A percentile compares a stretch with the other conserved stretches of the same genome.
Conservation (phyloP, 2,113 vertebrate species). For the Procavia capensis region DNA sequence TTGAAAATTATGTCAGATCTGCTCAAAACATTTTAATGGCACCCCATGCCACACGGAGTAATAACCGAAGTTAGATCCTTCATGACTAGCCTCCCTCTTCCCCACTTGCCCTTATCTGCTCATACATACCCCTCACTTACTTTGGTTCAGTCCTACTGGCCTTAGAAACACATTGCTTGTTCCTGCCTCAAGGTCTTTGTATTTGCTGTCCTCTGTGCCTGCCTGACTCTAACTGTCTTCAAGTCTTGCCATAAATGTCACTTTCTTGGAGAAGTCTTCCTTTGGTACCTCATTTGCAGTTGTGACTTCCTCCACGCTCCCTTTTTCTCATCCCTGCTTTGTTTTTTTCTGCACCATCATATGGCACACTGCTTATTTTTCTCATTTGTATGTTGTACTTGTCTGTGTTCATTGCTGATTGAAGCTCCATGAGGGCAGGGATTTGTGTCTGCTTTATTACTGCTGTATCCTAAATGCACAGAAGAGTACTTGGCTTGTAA, state of each 20-base stretch:
- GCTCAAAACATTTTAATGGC: not conserved
- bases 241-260: not conserved
- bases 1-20: conserved; percentile 6
- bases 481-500: not conserved
- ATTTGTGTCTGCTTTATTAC: not conserved
- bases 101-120: not conserved
- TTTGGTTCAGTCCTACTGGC: not conserved
- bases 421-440: not conserved
- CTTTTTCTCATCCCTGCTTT: not conserved
- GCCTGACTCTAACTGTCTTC: not conserved
- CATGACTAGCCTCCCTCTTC: not conserved
- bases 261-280: not conserved
- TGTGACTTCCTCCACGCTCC: not conserved
- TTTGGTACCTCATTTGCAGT: not conserved
- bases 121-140: not conserved
- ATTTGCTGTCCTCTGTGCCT: not conserved
- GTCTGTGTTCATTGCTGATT: not conserved
- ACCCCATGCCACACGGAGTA: not conserved
- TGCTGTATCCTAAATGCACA: not conserved
- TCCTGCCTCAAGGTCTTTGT: not conserved
- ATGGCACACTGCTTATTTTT: not conserved
- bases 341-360: not conserved
- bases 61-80: not conserved
- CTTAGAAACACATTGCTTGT: not conserved
- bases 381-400: not conserved